Evolutionary conservation across 1,140 invertebrate genomes (phyloP).

Genomic region (Drosophila kikkawai): DNA sequence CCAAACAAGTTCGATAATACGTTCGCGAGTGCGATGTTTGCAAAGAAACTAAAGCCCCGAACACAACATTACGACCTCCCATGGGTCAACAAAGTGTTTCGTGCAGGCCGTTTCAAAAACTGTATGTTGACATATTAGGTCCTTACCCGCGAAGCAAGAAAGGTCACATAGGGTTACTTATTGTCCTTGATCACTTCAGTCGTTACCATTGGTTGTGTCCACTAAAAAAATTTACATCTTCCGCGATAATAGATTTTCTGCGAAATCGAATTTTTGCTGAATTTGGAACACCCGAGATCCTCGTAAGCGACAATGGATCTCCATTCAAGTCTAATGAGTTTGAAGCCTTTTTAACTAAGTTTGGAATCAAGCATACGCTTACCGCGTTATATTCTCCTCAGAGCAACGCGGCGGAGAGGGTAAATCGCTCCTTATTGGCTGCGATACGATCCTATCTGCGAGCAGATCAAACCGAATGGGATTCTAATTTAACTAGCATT

Average conservation of each 20-base stretch:
- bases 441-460: constrained; percentile 9
- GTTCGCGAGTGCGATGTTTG: constrained; percentile 15
- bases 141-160: constrained; percentile 21
- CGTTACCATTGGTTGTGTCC: constrained; percentile 1
- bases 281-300: constrained; percentile 20
- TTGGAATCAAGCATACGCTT: background rate
- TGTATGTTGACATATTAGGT: constrained; percentile 21
- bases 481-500: constrained; percentile 11
- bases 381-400: constrained; percentile 14
- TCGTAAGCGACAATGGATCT: constrained; percentile 24
- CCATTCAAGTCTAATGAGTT: constrained; percentile 21
- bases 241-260: background rate
- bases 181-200: constrained; percentile 25
- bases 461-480: constrained; percentile 16
- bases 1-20: background rate
- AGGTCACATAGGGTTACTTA: constrained; percentile 9
- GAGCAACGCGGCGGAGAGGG: background rate
- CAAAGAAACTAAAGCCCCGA: constrained; percentile 15
- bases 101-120: constrained; percentile 14
- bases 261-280: background rate
- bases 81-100: constrained; percentile 13
- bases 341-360: constrained; percentile 8
- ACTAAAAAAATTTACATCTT: constrained; percentile 9
- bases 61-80: constrained; percentile 7
- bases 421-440: constrained; percentile 16